These are phyloP conservation scores for Neodiprion fabricii DNA, from an alignment of 1,140 invertebrate species.

Conservation along the genomic window DNA sequence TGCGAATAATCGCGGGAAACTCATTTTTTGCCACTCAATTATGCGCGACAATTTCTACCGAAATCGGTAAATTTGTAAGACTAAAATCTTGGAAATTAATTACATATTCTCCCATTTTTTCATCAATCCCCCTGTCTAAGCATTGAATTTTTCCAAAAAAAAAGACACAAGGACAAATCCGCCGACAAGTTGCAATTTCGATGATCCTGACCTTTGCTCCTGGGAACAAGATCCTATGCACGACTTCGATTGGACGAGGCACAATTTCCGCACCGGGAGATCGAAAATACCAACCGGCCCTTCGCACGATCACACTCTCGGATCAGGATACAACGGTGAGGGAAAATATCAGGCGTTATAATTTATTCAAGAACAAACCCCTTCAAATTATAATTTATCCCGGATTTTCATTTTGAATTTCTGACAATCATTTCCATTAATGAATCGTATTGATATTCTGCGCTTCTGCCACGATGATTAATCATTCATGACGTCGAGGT, in stretches of 20 bases:
- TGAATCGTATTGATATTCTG: too few relatives aligned
- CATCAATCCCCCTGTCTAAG: too few relatives aligned
- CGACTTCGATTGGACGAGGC: slow-evolving; percentile 78
- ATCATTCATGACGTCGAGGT: too few relatives aligned
- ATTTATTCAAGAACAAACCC: not conserved
- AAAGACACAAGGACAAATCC: slow-evolving; percentile 50
- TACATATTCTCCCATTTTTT: too few relatives aligned
- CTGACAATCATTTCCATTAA: too few relatives aligned
- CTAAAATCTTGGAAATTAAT: too few relatives aligned
- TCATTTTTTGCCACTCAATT: too few relatives aligned
- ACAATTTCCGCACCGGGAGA: slow-evolving; percentile 71
- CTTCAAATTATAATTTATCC: too few relatives aligned
- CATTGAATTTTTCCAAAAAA: slow-evolving; percentile 10
- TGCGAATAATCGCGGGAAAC: too few relatives aligned
- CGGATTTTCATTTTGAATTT: not conserved
- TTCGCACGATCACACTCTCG: slow-evolving; percentile 76
- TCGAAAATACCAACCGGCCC: slow-evolving; percentile 74
- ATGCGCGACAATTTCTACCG: too few relatives aligned
- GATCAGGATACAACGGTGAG: slow-evolving; percentile 66
- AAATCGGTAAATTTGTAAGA: too few relatives aligned
- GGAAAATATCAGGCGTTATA: not conserved
- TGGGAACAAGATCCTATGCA: slow-evolving; percentile 77
- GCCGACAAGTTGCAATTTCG: slow-evolving; percentile 73
- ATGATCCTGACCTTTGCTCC: slow-evolving; percentile 70
- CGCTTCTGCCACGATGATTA: too few relatives aligned